phyloP scores from a whole-genome alignment of 2,113 vertebrate species.

The Podarcis raffonei region DNA sequence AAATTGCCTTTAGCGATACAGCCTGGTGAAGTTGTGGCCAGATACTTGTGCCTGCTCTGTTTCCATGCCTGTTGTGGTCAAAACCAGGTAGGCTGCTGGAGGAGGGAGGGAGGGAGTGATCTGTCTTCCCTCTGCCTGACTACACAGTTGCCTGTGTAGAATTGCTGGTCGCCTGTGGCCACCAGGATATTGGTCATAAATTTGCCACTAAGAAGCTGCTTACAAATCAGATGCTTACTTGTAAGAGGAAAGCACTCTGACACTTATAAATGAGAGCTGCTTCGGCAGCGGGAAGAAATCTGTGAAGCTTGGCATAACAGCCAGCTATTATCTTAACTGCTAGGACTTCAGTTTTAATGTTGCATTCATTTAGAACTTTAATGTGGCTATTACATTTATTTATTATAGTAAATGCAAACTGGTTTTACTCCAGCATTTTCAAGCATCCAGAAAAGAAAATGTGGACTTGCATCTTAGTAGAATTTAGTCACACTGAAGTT shows the following conservation, averaged over 20 bases:
- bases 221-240: conserved; percentile 17
- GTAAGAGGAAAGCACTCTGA: background rate
- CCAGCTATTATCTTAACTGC: conserved; percentile 7
- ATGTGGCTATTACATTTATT: background rate
- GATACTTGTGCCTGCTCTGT: too few species aligned
- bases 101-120: too few species aligned
- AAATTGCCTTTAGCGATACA: too few species aligned
- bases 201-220: conserved; percentile 28
- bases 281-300: background rate
- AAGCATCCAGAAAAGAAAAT: background rate
- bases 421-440: conserved; percentile 31
- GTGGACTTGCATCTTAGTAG: conserved; percentile 5
- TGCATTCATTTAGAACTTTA: conserved; percentile 35
- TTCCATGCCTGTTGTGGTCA: too few species aligned
- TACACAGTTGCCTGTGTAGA: too few species aligned
- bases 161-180: too few species aligned
- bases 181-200: conserved; percentile 33
- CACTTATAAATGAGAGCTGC: background rate
- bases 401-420: background rate
- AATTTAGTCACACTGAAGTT: background rate
- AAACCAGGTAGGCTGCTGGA: too few species aligned
- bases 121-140: too few species aligned
- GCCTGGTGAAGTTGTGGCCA: too few species aligned
- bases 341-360: background rate
- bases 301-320: conserved; percentile 22